These are phyloP conservation scores for Chaetodon trifasciatus DNA, from an alignment of 2,797 vertebrate species.

Conservation along the genomic window DNA sequence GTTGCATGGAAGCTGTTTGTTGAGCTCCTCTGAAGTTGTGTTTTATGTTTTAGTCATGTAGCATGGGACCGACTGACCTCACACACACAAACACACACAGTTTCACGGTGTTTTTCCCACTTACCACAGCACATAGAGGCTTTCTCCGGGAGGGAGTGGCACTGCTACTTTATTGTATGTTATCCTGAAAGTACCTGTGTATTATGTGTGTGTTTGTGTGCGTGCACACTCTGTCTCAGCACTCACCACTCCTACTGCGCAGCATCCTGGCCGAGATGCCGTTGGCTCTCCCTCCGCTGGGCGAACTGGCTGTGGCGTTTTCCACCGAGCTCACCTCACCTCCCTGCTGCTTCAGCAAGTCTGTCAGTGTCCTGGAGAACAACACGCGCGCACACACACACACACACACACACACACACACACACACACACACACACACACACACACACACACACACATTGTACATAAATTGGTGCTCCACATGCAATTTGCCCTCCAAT, in stretches of 20 bases:
- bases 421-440: conserved; percentile 26
- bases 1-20: neutral
- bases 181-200: conserved; percentile 10
- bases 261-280: conserved; percentile 85
- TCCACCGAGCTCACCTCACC: conserved; percentile 80
- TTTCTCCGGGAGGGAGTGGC: neutral
- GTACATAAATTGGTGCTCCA: neutral
- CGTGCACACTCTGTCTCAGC: neutral
- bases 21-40: neutral
- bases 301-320: conserved; percentile 75
- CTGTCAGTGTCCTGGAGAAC: conserved; percentile 90
- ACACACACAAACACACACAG: neutral
- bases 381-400: conserved; percentile 30
- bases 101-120: neutral
- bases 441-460: conserved; percentile 31
- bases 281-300: conserved; percentile 81
- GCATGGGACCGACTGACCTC: neutral
- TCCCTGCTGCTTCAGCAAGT: conserved; percentile 94
- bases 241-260: conserved; percentile 91
- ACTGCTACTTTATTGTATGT: neutral
- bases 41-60: conserved; percentile 8
- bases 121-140: neutral
- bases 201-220: neutral
- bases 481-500: neutral
- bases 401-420: conserved; percentile 34